A percentile compares a stretch with the other conserved stretches of the same genome.
Evolutionary conservation across 64 coral and sea anemone genomes (phyloP).

Genomic region (Astreopora myriophthalma): DNA sequence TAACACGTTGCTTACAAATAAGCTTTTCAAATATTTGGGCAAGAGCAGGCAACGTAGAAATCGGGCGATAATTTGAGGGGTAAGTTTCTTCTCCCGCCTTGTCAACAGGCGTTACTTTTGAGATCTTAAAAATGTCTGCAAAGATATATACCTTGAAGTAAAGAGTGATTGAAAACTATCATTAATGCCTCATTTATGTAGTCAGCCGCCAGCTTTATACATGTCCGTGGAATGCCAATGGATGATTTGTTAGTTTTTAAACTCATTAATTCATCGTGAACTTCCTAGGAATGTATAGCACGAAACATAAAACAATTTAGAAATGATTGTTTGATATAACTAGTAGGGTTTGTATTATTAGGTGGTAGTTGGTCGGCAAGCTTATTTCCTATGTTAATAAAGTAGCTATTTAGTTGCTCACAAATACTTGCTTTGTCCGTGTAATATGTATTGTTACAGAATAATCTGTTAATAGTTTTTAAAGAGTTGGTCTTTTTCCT

Average conservation of each 20-base stretch:
- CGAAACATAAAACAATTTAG: slow-evolving; percentile 64
- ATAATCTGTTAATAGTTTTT: not conserved
- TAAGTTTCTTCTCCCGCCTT: not conserved
- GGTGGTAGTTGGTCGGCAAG: slow-evolving; percentile 23
- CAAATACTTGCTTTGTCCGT: not conserved
- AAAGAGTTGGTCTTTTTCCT: not conserved
- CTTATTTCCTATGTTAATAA: slow-evolving; percentile 36
- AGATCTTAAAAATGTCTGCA: slow-evolving; percentile 30
- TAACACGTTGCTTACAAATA: slow-evolving; percentile 13
- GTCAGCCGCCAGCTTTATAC: not conserved
- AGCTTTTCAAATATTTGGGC: slow-evolving; percentile 43
- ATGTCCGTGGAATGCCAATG: slow-evolving; percentile 11
- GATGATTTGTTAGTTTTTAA: slow-evolving; percentile 21
- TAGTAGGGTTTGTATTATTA: slow-evolving; percentile 10
- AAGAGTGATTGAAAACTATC: slow-evolving; percentile 1
- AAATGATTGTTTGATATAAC: not conserved
- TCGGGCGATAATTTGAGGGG: slow-evolving; percentile 30
- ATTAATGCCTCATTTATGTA: not conserved
- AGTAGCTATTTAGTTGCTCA: slow-evolving; percentile 42
- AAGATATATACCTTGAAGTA: slow-evolving; percentile 19
- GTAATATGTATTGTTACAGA: slow-evolving; percentile 34
- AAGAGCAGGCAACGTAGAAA: slow-evolving; percentile 14
- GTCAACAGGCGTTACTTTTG: slow-evolving; percentile 12
- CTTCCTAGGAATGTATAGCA: slow-evolving; percentile 16
- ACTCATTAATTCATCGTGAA: not conserved